Base-by-base conservation (phyloP, 2,113 vertebrate genomes). In the Anguilla rostrata region DNA sequence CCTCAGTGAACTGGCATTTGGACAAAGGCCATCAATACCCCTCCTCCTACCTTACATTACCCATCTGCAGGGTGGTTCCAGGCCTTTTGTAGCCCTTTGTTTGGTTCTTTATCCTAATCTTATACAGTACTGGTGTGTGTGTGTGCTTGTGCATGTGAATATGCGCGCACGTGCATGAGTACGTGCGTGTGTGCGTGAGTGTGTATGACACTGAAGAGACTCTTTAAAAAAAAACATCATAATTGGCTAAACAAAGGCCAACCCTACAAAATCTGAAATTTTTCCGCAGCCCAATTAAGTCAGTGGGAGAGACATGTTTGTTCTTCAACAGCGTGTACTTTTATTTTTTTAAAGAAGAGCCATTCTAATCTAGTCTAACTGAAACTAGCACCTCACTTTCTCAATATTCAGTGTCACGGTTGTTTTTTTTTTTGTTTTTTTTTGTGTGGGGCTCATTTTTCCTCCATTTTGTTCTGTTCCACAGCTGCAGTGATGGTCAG, bases 251-350 rank as follows among this genome's bases (percentile, higher is more conserved):
- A 87, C 46, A 16, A 46, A 26, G 86, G 53, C 49, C 14, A 6
- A 39, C 9, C 79, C 41, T 40, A n/a, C 66, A 53, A 57, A 22
- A 80, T 84, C 46, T 26, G 60, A 75, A 3, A 6, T 39, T 49
- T 84, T 78, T 78, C n/a, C 43, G 9, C 46, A 66, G 5, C 46
- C 39, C 29, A 56, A 66, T 39, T 46, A 82, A n/a, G 34, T 29
- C 43, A 87, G 39, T 53, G 83, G 66, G 63, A 66, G 53, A 80
- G 80, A 29, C 7, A 11, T 84, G 57, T 87, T 84, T 41, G 39
- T 84, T 29, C n/a, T 43, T 84, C 39, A 43, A 75, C 66, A 56
- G 66, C n/a, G 43, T 60, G n/a, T 80, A 20, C 63, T 78, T 56
- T 39, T 5, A 20, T 79, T 57, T 26, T 85, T 29, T 7, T 46